These are phyloP conservation scores for Wiebesia pumilae DNA, from an alignment of 1,140 invertebrate genomes.

Conservation along the genomic window DNA sequence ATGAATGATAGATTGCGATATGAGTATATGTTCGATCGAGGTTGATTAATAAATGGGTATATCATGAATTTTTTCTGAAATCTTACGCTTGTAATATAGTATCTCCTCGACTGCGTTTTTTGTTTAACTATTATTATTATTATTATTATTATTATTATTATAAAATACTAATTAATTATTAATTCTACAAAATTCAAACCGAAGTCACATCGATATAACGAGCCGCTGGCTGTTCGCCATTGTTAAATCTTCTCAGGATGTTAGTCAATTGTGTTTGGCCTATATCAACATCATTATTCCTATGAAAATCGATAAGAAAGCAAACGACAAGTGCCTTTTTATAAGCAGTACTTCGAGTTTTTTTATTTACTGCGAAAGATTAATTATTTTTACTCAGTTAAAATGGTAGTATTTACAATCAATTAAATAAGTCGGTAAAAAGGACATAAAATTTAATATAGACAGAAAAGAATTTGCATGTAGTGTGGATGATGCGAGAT, in stretches of 20 bases:
- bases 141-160: slow-evolving; percentile 34
- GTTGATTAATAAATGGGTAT: slow-evolving; percentile 22
- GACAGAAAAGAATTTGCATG: slow-evolving; percentile 27
- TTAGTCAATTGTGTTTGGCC: neutral
- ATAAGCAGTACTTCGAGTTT: neutral
- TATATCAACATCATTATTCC: neutral
- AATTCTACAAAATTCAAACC: neutral
- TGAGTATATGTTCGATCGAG: neutral
- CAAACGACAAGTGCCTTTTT: slow-evolving; percentile 13
- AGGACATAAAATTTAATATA: slow-evolving; percentile 20
- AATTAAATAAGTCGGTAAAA: slow-evolving; percentile 16
- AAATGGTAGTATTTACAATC: neutral
- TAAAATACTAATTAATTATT: slow-evolving; percentile 16
- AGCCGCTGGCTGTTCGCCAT: slow-evolving; percentile 24
- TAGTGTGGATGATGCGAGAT: slow-evolving; percentile 36
- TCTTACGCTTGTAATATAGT: slow-evolving; percentile 44
- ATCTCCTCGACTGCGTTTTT: slow-evolving; percentile 38
- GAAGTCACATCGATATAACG: slow-evolving; percentile 41
- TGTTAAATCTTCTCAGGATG: slow-evolving; percentile 19
- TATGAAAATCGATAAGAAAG: neutral
- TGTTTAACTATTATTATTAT: slow-evolving; percentile 36
- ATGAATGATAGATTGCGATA: slow-evolving; percentile 26
- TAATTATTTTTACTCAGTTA: slow-evolving; percentile 13
- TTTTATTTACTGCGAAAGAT: neutral
- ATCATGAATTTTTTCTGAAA: slow-evolving; percentile 29